Base-by-base conservation (phyloP, 2,797 vertebrate genomes). In the Smutsia gigantea region DNA sequence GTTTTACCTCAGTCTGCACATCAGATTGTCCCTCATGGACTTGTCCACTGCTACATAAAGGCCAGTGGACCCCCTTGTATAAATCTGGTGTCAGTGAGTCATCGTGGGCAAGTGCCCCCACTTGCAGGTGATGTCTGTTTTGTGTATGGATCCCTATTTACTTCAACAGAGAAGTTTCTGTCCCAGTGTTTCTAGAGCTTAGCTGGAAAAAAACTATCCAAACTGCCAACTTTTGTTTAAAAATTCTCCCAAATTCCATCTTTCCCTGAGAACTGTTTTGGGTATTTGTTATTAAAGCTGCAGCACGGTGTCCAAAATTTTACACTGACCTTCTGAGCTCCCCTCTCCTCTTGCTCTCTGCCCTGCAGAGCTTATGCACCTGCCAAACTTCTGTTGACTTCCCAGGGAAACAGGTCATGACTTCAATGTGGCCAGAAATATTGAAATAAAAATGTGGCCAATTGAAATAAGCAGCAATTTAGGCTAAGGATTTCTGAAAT, bases 341-440 rank as follows among this genome's bases (percentile, higher is more conserved):
- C 37, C 23, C 34, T 93, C 46, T 34, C 86, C 55, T 87, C 69
- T 92, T 61, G 84, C 63, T 94, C 29, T 83, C 89, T 87, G 93
- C 81, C 94, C 88, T 66, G 91, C 49, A 61, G 85, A 93, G 86
- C n/a, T 37, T 53, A 39, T 1, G 27, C 66, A 89, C 91, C 94
- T 94, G 83, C 71, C 96, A 97, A 90, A 96, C 71, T 87, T 96
- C 93, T 94, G 61, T 87, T 94, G 83, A 90, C 37, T 84, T 96
- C 92, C 93, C 89, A 78, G 91, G 91, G 95, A 96, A 81, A 96
- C 86, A 0, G 7, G 83, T 81, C 93, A 63, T 7, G 57, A 37
- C 82, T 90, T 96, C 87, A 19, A 21, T 25, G 49, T 55, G 63
- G 63, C 94, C 79, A 87, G 86, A 93, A 27, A 19, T 37, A 72